Base-by-base conservation (phyloP, 2,888 invertebrate genomes). In the Congeria kusceri region DNA sequence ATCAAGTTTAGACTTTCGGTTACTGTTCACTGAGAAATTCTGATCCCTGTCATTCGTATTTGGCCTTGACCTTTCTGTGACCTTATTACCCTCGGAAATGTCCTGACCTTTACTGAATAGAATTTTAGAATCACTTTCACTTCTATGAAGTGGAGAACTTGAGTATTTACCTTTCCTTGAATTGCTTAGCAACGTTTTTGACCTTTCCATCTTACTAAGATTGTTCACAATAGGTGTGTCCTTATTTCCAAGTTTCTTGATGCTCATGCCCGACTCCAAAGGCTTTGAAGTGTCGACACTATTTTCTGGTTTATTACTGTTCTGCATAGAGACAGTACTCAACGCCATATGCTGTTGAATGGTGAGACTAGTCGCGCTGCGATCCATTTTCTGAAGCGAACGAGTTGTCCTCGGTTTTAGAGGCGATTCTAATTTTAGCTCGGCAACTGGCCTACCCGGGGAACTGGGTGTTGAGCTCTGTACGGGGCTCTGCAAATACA, bases 251-350 rank as follows among this genome's bases (percentile, higher is more conserved):
- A 64, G 13, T 64, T 67, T 77, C 66, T 77, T 80, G 47, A 49
- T 73, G 61, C 18, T 70, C 15, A 69, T 32, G 69, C 65, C 61
- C 28, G 44, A 32, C 25, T 70, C 70, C 9, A 32, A 20, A 25
- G 58, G 25, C 64, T 69, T 75, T 3, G 46, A 47, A 23, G 44
- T 53, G 46, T 69, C 70, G 46, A 28, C 49, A 58, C 47, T 46
- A 53, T 27, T 71, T 15, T 71, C 80, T 18, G 39, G 29, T 58
- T 73, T 68, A 4, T 66, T 49, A 20, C 29, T 68, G 58, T 77
- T 80, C 57, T 83, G 83, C 79, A 83, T 80, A 57, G 83, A 83
- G 3, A 83, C 79, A 2, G 64, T 70, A 46, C 83, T 83, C 46
- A 83, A 27, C 1, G 64, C 71, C 20, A 80, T 63, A 20, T 57